Percentiles rank a stretch among this genome's conserved stretches.
These are phyloP conservation scores for Nudaria mundana DNA, from an alignment of 2,888 invertebrate species.

Conservation along the genomic window DNA sequence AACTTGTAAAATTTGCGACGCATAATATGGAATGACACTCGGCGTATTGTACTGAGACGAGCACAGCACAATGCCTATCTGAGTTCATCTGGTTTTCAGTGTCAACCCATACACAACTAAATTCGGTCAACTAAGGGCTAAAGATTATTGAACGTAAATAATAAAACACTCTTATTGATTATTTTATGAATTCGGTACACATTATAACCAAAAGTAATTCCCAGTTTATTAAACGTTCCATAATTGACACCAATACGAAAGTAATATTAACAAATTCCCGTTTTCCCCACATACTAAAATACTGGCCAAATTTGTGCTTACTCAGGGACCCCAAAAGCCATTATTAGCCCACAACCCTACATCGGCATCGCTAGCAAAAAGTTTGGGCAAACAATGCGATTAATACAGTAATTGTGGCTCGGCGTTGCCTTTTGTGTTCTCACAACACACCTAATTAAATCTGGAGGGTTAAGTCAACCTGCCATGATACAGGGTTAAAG, in stretches of 20 bases:
- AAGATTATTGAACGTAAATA: no score
- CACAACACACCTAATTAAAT: slow-evolving; percentile 32
- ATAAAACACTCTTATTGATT: no score
- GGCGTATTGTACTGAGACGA: no score
- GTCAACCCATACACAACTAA: no score
- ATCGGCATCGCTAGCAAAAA: slow-evolving; percentile 4
- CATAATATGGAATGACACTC: no score
- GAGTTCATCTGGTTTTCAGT: no score
- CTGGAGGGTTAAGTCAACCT: slow-evolving; percentile 13
- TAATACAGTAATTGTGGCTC: slow-evolving; percentile 29
- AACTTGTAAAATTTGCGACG: no score
- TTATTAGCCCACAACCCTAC: slow-evolving; percentile 1
- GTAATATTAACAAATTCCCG: background rate
- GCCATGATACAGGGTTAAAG: no score
- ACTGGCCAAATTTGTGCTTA: slow-evolving; percentile 5
- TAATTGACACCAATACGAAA: background rate
- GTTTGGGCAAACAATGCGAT: slow-evolving; percentile 20
- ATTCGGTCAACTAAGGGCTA: no score
- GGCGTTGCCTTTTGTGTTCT: slow-evolving; percentile 25
- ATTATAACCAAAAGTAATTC: no score
- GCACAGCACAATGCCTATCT: no score
- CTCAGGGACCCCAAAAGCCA: slow-evolving; percentile 1
- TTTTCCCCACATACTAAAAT: background rate
- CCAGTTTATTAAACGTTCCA: background rate
- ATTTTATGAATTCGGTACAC: background rate